A percentile compares a stretch with the other conserved stretches of the same genome.
phyloP scores from a whole-genome alignment of 1,140 invertebrate species.

The Drosophila paulistorum region DNA sequence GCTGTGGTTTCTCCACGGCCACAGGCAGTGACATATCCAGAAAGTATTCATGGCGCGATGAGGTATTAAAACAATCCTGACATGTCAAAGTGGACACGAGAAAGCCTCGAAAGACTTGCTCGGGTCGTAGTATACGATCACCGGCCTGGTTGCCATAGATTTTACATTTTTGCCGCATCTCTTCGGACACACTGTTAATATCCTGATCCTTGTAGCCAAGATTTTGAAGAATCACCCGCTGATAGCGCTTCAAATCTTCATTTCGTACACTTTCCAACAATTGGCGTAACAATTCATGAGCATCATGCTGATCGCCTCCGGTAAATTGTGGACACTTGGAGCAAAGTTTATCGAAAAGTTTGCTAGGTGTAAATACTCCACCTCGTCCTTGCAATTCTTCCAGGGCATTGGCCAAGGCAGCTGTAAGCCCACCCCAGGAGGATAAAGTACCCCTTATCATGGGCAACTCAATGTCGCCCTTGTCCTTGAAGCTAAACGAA shows the following conservation, averaged over 20 bases:
- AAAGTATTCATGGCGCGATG: constrained; percentile 95
- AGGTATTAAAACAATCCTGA: constrained; percentile 93
- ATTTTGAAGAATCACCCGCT: constrained; percentile 89
- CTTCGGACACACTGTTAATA: constrained; percentile 88
- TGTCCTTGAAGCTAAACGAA: constrained; percentile 84
- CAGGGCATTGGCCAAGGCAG: constrained; percentile 87
- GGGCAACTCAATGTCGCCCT: constrained; percentile 84
- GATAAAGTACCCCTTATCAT: constrained; percentile 87
- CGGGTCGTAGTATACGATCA: constrained; percentile 91
- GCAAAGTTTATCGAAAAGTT: constrained; percentile 90
- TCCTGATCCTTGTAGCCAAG: constrained; percentile 88
- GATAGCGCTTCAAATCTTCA: constrained; percentile 89
- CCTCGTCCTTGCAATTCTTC: constrained; percentile 87
- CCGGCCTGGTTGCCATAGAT: constrained; percentile 92
- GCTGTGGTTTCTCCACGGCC: constrained; percentile 88
- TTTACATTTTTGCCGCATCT: constrained; percentile 89
- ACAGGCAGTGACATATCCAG: constrained; percentile 97
- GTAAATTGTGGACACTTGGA: constrained; percentile 92
- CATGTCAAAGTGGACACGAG: constrained; percentile 95
- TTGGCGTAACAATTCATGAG: constrained; percentile 96
- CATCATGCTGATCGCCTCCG: constrained; percentile 97
- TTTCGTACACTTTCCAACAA: constrained; percentile 92
- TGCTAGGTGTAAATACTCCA: constrained; percentile 88
- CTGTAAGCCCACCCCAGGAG: constrained; percentile 89
- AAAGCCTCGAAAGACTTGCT: constrained; percentile 94